Evolutionary conservation across 2,888 invertebrate species (phyloP), one percentile per base, ranked within the genome.

Genomic region (Eulithis prunata): DNA sequence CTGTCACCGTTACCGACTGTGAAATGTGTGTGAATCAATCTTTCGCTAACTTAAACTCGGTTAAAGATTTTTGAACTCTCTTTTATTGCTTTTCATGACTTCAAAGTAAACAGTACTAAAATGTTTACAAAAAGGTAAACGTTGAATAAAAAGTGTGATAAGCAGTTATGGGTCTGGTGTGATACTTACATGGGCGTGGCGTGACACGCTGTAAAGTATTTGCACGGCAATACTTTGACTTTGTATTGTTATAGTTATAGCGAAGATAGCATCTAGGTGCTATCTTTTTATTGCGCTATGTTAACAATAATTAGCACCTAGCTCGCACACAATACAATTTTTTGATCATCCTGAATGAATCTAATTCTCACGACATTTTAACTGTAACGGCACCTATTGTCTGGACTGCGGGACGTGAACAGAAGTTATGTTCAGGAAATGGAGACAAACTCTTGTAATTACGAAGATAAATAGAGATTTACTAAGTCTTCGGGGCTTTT

Each of bases 381-480:
- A 78, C 74, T 75, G 69, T 81, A 83, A 83, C 82, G 81, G 82
- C 77, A 79, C 69, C 70, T 73, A 75, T 79, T 76, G 78, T 79
- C 78, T 75, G 77, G 75, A 70, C 75, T 69, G 64, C 56, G 68
- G 59, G 71, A 76, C 75, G 74, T 74, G 72, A 78, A 74, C 73
- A 75, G 71, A 73, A 75, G 71, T 77, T 78, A 78, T 76, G 78
- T 80, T 81, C 80, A 78, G 76, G 77, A 80, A 79, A 76, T 82
- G 80, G 80, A 81, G 80, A 71, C 76, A 78, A 82, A 79, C 76
- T 83, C 83, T 79, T 78, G 78, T 81, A 75, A 77, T 79, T 78
- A 78, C 75, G 75, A 73, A 80, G 78, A 77, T 78, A 78, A 79
- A 78, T 75, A 80, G 76, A 75, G 77, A 78, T 76, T 78, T 79